Evolutionary conservation across 2,797 vertebrate species (phyloP).

Genomic region (Cyclopterus lumpus): DNA sequence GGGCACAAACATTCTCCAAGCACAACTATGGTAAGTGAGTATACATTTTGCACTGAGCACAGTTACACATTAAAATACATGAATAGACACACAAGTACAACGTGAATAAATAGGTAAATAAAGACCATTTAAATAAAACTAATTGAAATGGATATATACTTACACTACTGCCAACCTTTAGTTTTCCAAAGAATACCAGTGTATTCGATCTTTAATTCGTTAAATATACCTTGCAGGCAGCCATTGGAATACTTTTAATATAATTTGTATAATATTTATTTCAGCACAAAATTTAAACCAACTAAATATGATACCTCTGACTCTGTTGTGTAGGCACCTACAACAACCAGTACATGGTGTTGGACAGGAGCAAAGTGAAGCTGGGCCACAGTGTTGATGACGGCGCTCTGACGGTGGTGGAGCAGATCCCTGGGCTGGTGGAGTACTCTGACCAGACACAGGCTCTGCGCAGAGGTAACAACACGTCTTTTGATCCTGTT

Average conservation of each 20-base stretch:
- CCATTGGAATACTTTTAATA: neutral
- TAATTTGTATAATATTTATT: neutral
- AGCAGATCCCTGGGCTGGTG: constrained; percentile 93
- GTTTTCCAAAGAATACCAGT: neutral
- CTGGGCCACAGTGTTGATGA: constrained; percentile 82
- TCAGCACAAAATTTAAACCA: neutral
- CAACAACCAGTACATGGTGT: constrained; percentile 95
- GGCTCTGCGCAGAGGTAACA: constrained; percentile 88
- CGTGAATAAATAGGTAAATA: neutral
- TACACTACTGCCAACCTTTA: neutral
- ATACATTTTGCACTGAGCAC: neutral
- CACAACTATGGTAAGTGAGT: constrained; percentile 88
- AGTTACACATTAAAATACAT: neutral
- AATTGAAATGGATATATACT: neutral
- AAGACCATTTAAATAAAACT: neutral
- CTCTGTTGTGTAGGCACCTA: constrained; percentile 86
- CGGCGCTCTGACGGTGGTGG: constrained; percentile 89
- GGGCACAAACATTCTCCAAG: constrained; percentile 88
- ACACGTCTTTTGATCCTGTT: fast-evolving
- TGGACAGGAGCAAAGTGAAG: constrained; percentile 90
- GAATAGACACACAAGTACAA: neutral
- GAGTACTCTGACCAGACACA: constrained; percentile 92
- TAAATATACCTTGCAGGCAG: neutral
- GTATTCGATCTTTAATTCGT: neutral
- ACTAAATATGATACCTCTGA: neutral